These are phyloP conservation scores for Mylabris sibirica DNA, from an alignment of 2,888 invertebrate genomes.

Conservation along the genomic window DNA sequence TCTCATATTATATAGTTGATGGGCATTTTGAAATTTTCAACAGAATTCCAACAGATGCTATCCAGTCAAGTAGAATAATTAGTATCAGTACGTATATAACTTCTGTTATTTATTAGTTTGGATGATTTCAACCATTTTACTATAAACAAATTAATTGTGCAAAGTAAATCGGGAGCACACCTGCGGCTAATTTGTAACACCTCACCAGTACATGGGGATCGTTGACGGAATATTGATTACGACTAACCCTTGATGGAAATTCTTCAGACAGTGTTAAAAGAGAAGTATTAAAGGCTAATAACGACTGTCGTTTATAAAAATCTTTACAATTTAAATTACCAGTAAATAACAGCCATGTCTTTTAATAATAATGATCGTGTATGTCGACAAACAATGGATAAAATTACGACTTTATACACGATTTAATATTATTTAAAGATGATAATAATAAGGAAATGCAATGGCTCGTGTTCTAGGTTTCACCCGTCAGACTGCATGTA, in stretches of 20 bases:
- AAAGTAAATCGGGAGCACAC: conserved; percentile 35
- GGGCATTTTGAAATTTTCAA: conserved; percentile 21
- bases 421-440: conserved; percentile 39
- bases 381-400: conserved; percentile 17
- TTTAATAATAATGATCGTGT: conserved; percentile 32
- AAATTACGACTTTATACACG: conserved; percentile 28
- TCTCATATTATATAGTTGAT: conserved; percentile 9
- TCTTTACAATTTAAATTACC: conserved; percentile 8
- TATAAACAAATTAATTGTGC: conserved; percentile 38
- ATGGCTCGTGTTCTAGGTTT: conserved; percentile 49
- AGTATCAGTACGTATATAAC: conserved; percentile 25
- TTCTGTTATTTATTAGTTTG: conserved; percentile 31
- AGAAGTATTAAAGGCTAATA: too few relatives aligned
- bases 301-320: background rate
- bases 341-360: conserved; percentile 26
- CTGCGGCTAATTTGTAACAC: conserved; percentile 31
- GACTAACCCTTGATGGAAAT: too few relatives aligned
- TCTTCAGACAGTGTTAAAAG: too few relatives aligned
- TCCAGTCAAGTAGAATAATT: conserved; percentile 34
- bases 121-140: conserved; percentile 32
- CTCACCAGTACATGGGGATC: conserved; percentile 6
- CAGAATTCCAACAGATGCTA: conserved; percentile 27
- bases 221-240: background rate
- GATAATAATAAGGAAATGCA: conserved; percentile 47
- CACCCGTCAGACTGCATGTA: conserved; percentile 37